Evolutionary conservation across 2,888 invertebrate species (phyloP).

Genomic region (Lacanobia wlatinum): DNA sequence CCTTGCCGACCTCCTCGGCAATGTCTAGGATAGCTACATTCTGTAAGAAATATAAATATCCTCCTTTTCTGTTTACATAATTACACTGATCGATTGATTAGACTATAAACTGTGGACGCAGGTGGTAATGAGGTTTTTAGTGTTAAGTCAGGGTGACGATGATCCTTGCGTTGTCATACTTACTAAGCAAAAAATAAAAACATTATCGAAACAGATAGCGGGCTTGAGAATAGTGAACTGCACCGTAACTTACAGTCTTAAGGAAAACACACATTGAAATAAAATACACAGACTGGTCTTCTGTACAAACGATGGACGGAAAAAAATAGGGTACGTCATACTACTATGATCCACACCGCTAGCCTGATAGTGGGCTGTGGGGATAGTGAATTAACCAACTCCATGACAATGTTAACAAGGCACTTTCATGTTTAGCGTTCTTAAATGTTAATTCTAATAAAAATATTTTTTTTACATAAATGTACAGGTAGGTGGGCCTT

Average conservation of each 20-base stretch:
- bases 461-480: no score
- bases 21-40: slow-evolving; percentile 75
- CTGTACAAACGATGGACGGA: not conserved
- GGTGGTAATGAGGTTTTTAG: not conserved
- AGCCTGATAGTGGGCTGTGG: no score
- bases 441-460: no score
- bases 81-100: not conserved
- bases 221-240: not conserved
- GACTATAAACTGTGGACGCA: not conserved
- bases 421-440: no score
- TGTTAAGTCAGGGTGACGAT: slow-evolving; percentile 3
- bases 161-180: not conserved
- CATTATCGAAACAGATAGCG: not conserved
- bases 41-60: slow-evolving; percentile 17
- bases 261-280: no score
- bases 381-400: no score
- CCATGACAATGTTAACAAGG: no score
- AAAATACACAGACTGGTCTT: not conserved
- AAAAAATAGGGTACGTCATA: no score
- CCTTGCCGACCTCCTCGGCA: slow-evolving; percentile 69
- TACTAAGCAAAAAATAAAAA: not conserved
- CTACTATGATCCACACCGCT: no score
- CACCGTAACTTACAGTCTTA: not conserved
- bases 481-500: no score
- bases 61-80: not conserved